Percentiles rank a stretch among this genome's conserved stretches.
Conservation (phyloP, 92 coral and sea anemone species). For the Scolanthus callimorphus region DNA sequence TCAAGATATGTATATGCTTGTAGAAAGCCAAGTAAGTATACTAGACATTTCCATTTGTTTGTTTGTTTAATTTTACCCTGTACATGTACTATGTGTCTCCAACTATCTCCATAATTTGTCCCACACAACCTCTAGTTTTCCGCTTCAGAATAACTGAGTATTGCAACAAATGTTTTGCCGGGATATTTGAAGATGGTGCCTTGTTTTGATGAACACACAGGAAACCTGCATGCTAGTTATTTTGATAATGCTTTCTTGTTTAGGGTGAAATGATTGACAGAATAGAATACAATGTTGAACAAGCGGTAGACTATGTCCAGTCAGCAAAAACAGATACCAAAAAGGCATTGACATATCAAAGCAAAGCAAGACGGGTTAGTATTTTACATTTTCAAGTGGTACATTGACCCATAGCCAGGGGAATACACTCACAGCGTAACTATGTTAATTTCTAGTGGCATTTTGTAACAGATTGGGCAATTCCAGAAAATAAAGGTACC, state of each 20-base stretch:
- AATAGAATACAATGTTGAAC: conserved; percentile 95
- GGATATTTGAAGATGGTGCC: conserved; percentile 58
- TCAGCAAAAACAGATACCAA: conserved; percentile 94
- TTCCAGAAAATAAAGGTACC: no score
- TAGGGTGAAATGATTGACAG: conserved; percentile 99
- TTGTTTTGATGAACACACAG: conserved; percentile 3
- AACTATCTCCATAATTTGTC: no score
- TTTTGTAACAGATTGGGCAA: no score
- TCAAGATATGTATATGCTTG: conserved; percentile 94
- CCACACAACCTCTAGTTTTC: not conserved
- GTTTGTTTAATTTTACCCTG: no score
- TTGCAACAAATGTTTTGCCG: conserved; percentile 88
- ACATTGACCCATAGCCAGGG: not conserved
- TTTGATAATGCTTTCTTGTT: no score
- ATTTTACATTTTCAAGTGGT: not conserved
- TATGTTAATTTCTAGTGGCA: no score
- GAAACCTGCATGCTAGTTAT: not conserved
- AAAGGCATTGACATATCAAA: conserved; percentile 94
- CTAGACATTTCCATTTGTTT: no score
- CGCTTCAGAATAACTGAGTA: not conserved
- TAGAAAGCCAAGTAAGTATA: conserved; percentile 85
- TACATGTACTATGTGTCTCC: no score
- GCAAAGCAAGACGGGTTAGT: conserved; percentile 97
- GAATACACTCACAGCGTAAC: no score
- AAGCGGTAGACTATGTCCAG: conserved; percentile 95